A percentile compares a stretch with the other conserved stretches of the same genome.
phyloP scores from a whole-genome alignment of 1,140 invertebrate species.

The Rhyzopertha dominica region DNA sequence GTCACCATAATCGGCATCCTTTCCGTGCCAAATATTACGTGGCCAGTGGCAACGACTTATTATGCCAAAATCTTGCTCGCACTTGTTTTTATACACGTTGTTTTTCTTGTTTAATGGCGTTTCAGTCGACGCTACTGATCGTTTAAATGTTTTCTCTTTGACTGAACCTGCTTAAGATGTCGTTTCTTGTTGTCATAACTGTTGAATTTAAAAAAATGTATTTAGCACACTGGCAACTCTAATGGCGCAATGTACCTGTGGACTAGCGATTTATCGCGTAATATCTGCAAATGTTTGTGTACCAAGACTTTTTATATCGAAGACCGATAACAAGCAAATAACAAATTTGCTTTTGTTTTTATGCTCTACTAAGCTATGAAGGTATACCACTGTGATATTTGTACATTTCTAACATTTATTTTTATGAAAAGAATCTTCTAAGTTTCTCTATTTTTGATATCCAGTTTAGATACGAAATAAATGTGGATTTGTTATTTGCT shows the following conservation, averaged over 20 bases:
- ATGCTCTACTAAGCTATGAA: slow-evolving; percentile 14
- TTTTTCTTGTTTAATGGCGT: too few species aligned
- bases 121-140: too few species aligned
- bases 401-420: slow-evolving; percentile 31
- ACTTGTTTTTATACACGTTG: too few species aligned
- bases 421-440: slow-evolving; percentile 25
- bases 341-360: too few species aligned
- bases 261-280: slow-evolving; percentile 1
- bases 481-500: slow-evolving; percentile 20
- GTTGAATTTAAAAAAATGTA: slow-evolving; percentile 12
- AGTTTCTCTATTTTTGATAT: slow-evolving; percentile 34
- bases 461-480: slow-evolving; percentile 19
- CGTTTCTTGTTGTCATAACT: too few species aligned
- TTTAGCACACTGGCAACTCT: slow-evolving; percentile 11
- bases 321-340: too few species aligned
- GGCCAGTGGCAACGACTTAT: too few species aligned
- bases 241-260: slow-evolving; percentile 7
- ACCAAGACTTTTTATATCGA: slow-evolving; percentile 15
- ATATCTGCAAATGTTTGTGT: slow-evolving; percentile 8
- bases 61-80: too few species aligned
- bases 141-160: too few species aligned
- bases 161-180: too few species aligned
- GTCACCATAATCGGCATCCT: too few species aligned
- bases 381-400: slow-evolving; percentile 35
- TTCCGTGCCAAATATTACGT: too few species aligned